Conservation (phyloP, 2,797 vertebrate genomes). For the Anguilla obscura region DNA sequence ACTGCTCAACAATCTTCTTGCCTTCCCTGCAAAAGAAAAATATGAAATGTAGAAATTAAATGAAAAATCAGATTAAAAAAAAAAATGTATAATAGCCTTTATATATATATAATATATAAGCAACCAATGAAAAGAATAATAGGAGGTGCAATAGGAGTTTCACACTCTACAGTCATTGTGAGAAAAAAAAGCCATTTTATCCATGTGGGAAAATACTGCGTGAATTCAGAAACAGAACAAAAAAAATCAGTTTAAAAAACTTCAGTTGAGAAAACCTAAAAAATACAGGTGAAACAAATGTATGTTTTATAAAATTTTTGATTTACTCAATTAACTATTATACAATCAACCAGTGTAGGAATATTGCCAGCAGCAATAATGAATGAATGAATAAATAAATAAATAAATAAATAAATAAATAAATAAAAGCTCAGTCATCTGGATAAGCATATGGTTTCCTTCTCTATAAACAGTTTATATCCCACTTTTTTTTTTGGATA, state of each 20-base stretch:
- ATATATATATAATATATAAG: background rate
- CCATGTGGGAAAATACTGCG: slow-evolving; percentile 6
- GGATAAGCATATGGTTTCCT: background rate
- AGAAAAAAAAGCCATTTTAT: background rate
- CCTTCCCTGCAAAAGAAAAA: slow-evolving; percentile 30
- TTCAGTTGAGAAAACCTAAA: no score
- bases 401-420: no score
- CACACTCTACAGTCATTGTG: slow-evolving; percentile 18
- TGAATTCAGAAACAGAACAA: slow-evolving; percentile 32
- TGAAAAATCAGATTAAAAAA: background rate
- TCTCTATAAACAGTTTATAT: background rate
- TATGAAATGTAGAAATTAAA: slow-evolving; percentile 11
- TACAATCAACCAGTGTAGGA: background rate
- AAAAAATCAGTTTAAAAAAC: background rate
- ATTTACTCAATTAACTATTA: no score
- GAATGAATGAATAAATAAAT: background rate
- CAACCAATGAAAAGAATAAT: background rate
- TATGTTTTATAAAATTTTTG: no score
- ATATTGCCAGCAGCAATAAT: background rate
- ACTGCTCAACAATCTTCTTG: slow-evolving; percentile 12
- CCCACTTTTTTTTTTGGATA: background rate
- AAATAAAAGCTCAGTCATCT: background rate
- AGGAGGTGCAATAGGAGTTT: background rate
- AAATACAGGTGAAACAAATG: no score
- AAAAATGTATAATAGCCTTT: no score